These are phyloP conservation scores for Pentalonia nigronervosa DNA, from an alignment of 1,140 invertebrate species.

Conservation along the genomic window DNA sequence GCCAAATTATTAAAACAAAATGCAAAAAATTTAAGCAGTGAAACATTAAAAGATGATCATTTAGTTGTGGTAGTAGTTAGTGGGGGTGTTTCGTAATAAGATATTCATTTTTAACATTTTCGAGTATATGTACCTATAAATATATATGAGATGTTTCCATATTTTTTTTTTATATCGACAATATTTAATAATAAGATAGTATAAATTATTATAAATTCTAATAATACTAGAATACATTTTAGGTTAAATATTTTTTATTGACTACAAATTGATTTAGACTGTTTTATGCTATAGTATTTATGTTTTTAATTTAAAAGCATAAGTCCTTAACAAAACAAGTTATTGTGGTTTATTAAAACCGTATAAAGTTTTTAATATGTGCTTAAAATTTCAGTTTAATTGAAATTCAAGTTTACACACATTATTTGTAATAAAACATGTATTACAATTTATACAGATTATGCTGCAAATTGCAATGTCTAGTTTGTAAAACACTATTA, in stretches of 20 bases:
- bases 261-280: neutral
- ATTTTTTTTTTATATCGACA: neutral
- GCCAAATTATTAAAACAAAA: conserved; percentile 87
- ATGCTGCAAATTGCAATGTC: neutral
- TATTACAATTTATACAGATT: neutral
- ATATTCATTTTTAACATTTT: conserved; percentile 66
- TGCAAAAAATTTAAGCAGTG: conserved; percentile 86
- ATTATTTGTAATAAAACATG: neutral
- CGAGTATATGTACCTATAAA: neutral
- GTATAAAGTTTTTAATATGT: conserved; percentile 23
- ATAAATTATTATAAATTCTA: too few relatives aligned
- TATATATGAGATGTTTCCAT: neutral
- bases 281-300: neutral
- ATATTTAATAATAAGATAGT: neutral
- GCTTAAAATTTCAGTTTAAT: neutral
- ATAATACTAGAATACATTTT: conserved; percentile 1
- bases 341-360: conserved; percentile 28
- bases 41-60: conserved; percentile 91
- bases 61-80: conserved; percentile 93
- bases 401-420: conserved; percentile 8
- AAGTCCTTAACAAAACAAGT: neutral
- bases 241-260: conserved; percentile 17
- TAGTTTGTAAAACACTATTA: conserved; percentile 38
- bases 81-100: conserved; percentile 71
- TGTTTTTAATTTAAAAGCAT: conserved; percentile 32